Base-by-base conservation (phyloP, 2,113 vertebrate species). In the Theristicus caerulescens region DNA sequence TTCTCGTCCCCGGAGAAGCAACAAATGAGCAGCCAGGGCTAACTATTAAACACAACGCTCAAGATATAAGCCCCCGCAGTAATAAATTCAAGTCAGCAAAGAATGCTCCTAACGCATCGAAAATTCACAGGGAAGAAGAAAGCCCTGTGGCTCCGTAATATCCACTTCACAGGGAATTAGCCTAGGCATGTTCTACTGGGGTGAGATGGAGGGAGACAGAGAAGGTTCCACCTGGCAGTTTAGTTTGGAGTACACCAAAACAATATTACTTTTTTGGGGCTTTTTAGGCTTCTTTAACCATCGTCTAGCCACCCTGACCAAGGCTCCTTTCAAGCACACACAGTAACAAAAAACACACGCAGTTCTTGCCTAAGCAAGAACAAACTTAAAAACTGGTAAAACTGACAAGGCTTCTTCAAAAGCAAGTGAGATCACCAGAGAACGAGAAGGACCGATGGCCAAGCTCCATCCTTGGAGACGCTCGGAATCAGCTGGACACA, bases 231-330 rank as follows among this genome's bases (percentile, higher is more conserved):
- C 38, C 54, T 9, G 61, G 65, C 69, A 79, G 36, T 12, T 31
- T 2, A 34, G 27, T 40, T 2, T 31, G 4, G 49, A 86, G 46
- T 4, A 54, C 46, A 57, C 40, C 40, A 81, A 27, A 27, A 24
- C 3, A 49, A 3, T 8, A 5, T 0, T 25, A 9, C 9, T 57
- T 79, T 16, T 20, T 2, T 24, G 3, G 11, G 49, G 4, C 2
- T 46, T 29, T 42, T 27, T 54, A 24, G 49, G 22, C 24, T 54
- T 54, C 15, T 61, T 13, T 38, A 81, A 34, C 32, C 26, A 76
- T 7, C 29, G 27, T 5, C 24, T 22, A 65, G 16, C 1, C 0
- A 42, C 34, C 19, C 47, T 58, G 7, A n/a, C 3, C 84, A 24
- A 2, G 0, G 26, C 29, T 14, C 54, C 59, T 54, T 49, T 5